Base-by-base conservation (phyloP, 2,797 vertebrate genomes). In the Scarus forsteni region DNA sequence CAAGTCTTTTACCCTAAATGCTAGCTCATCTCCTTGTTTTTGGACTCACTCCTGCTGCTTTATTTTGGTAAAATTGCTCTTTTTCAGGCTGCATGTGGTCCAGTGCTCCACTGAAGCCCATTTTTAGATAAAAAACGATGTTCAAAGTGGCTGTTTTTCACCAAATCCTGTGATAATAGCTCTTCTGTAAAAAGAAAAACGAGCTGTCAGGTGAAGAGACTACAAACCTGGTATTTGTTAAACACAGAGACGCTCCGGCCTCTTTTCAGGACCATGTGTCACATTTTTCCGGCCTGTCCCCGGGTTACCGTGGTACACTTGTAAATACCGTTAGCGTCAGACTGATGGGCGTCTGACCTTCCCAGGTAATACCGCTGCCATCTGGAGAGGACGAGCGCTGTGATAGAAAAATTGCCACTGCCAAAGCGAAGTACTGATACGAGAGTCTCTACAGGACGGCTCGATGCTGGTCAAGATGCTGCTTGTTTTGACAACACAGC, bases 401-500 rank as follows among this genome's bases (percentile, higher is more conserved):
- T 27, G 68, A 76, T 61, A 60, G 77, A 80, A 68, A 70, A 65
- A 68, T 50, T 19, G 49, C 67, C 15, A 11, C 51, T 35, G 79
- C 44, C 70, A 58, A 6, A 34, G 15, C 15, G 5, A 54, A 69
- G 70, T 39, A 43, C 51, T 48, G 71, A 76, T 51, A 59, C 8
- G 77, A 81, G 74, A 64, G 72, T 75, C 80, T 83, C 76, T 61
- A 43, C 80, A 71, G 80, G 74, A 72, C 72, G 38, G 71, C 61
- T 27, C 66, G 63, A 57, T 11, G 70, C 76, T 34, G 45, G 72
- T 73, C 63, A 68, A 83, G 76, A 78, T 49, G 80, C 15, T 60
- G 68, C 77, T 84, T 71, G 80, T 87, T 84, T 80, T 73, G 80
- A 83, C 76, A 83, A 73, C 85, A 71, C 81, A 70, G 88, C 77